Conservation (phyloP, 2,797 vertebrate genomes). For the Eurystomus glaucurus region DNA sequence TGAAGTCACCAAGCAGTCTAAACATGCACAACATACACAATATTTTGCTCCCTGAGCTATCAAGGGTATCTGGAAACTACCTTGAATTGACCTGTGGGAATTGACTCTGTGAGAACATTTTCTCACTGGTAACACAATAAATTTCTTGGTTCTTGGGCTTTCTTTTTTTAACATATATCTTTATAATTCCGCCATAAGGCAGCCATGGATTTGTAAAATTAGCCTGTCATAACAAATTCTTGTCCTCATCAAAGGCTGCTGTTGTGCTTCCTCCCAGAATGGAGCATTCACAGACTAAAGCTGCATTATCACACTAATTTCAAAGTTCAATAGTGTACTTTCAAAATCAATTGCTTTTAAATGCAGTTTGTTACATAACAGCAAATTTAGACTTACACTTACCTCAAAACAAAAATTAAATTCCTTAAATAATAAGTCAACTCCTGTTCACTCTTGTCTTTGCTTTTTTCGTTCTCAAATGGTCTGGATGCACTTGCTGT, state of each 20-base stretch:
- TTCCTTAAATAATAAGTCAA: constrained; percentile 48
- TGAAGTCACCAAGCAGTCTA: constrained; percentile 11
- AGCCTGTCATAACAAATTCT: constrained; percentile 78
- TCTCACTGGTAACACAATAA: background rate
- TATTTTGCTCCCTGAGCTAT: background rate
- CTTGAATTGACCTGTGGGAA: constrained; percentile 53
- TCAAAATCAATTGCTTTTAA: constrained; percentile 70
- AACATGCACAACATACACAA: background rate
- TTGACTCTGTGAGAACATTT: background rate
- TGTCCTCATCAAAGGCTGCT: constrained; percentile 73
- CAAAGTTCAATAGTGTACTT: constrained; percentile 62
- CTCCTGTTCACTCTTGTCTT: background rate
- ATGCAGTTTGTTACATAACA: constrained; percentile 64
- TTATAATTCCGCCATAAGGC: constrained; percentile 64
- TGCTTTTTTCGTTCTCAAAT: background rate
- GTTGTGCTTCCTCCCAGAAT: constrained; percentile 57
- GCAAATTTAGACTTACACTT: constrained; percentile 33
- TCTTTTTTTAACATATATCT: constrained; percentile 42
- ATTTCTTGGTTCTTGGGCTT: constrained; percentile 10
- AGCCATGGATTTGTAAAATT: constrained; percentile 73
- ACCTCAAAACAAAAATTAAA: constrained; percentile 45
- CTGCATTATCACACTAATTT: constrained; percentile 65
- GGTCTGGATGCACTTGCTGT: background rate
- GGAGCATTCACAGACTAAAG: constrained; percentile 45
- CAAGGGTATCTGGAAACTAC: background rate